Evolutionary conservation across 2,888 invertebrate genomes (phyloP), one percentile per base, ranked within the genome.

Genomic region (Dysmachus trigonus): DNA sequence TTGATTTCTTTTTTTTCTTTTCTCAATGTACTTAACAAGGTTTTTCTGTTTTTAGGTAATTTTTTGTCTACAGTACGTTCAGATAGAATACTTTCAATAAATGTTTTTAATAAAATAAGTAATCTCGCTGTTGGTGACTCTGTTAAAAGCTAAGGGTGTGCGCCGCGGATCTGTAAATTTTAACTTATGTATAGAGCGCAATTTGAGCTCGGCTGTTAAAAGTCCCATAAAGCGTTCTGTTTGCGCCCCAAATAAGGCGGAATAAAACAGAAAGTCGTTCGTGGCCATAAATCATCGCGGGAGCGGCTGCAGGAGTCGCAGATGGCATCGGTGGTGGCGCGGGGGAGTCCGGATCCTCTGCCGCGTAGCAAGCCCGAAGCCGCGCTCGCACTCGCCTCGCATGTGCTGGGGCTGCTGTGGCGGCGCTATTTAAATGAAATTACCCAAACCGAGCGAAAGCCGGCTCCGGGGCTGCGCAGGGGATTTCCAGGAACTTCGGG

Each of bases 361-460:
- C 77, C 27, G 41, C 7, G 47, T 30, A 77, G 13, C 1, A 47
- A 77, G 47, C n/a, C n/a, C n/a, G n/a, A n/a, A n/a, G n/a, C n/a
- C n/a, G n/a, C n/a, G n/a, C n/a, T n/a, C n/a, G n/a, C n/a, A n/a
- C n/a, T n/a, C n/a, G n/a, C n/a, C n/a, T 22, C 18, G 47, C 22
- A 33, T 41, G 77, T 62, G 62, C 13, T 62, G 62, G 62, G 5
- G 27, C 62, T 22, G 77, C 47, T 47, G 77, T n/a, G 47, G 77
- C 7, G 77, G 47, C 22, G 77, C 77, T 51, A 77, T 77, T 77
- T 77, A 77, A 77, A 77, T 77, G 47, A 41, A 47, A 77, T 77
- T 77, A 77, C 77, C 47, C 47, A 27, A 47, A 47, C 13, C 62
- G 77, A 47, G 77, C 47, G 30, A 77, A 77, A 77, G 77, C 47